Conservation (phyloP, 2,888 invertebrate species). For the Schrankia costaestrigalis region DNA sequence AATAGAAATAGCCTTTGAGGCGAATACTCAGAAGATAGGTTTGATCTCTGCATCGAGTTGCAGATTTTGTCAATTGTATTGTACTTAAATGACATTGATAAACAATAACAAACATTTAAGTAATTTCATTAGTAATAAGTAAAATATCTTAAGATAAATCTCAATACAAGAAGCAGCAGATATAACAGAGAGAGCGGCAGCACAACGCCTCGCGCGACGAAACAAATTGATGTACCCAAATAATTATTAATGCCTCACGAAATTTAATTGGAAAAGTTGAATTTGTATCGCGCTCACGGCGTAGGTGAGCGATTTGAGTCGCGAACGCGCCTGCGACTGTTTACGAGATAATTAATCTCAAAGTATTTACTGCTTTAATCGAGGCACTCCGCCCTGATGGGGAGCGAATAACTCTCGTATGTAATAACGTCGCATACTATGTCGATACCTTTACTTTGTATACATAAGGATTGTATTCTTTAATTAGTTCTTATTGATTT, state of each 20-base stretch:
- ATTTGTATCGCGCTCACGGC: slow-evolving; percentile 80
- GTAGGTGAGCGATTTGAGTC: slow-evolving; percentile 78
- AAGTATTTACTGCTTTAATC: slow-evolving; percentile 81
- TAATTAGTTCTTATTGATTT: slow-evolving; percentile 6
- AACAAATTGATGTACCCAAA: slow-evolving; percentile 82
- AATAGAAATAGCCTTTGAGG: no score
- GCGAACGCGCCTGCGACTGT: slow-evolving; percentile 69
- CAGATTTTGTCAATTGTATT: no score
- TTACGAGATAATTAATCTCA: slow-evolving; percentile 81
- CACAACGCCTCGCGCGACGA: slow-evolving; percentile 62
- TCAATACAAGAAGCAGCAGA: slow-evolving; percentile 20
- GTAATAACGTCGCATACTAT: slow-evolving; percentile 66
- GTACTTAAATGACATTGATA: no score
- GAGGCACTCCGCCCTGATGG: slow-evolving; percentile 70
- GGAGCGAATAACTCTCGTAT: slow-evolving; percentile 76
- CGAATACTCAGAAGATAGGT: no score
- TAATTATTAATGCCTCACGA: slow-evolving; percentile 82
- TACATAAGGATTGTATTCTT: slow-evolving; percentile 4
- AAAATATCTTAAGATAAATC: slow-evolving; percentile 15
- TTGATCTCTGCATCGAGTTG: no score
- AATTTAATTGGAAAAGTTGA: slow-evolving; percentile 83
- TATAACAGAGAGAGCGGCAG: slow-evolving; percentile 51
- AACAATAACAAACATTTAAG: no score
- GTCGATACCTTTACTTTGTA: slow-evolving; percentile 38
- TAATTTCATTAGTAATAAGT: neutral